Evolutionary conservation across 2,797 vertebrate species (phyloP).

Genomic region (Xenentodon cancila): DNA sequence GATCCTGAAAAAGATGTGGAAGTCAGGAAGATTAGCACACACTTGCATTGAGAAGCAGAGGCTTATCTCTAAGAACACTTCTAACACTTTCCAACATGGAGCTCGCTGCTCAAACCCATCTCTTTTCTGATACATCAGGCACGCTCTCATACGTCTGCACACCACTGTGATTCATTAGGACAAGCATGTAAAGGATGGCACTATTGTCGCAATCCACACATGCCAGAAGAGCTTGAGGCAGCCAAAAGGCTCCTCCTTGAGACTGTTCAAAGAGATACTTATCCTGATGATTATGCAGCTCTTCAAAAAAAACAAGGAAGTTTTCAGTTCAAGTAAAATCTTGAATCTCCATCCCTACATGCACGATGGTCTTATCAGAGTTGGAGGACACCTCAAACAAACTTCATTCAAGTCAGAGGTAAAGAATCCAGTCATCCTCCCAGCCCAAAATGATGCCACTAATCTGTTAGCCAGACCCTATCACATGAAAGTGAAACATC

Average conservation of each 20-base stretch:
- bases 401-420: no score
- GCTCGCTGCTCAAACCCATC: background rate
- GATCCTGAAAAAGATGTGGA: conserved; percentile 28
- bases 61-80: conserved; percentile 5
- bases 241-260: conserved; percentile 17
- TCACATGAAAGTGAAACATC: background rate
- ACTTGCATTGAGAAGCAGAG: background rate
- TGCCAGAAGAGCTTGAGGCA: conserved; percentile 27
- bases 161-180: no score
- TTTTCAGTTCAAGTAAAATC: conserved; percentile 10
- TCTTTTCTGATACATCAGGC: conserved; percentile 29
- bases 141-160: background rate
- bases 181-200: conserved; percentile 41
- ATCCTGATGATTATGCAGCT: conserved; percentile 20
- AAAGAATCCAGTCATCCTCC: no score
- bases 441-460: no score
- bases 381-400: no score
- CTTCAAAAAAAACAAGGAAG: background rate
- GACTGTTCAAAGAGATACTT: conserved; percentile 22
- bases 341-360: background rate
- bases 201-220: conserved; percentile 6
- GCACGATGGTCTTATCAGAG: no score
- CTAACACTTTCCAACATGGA: conserved; percentile 8
- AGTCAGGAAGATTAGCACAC: background rate
- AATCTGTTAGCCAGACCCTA: no score